phyloP scores from a whole-genome alignment of 2,888 invertebrate genomes.

The Halocaridina rubra region DNA sequence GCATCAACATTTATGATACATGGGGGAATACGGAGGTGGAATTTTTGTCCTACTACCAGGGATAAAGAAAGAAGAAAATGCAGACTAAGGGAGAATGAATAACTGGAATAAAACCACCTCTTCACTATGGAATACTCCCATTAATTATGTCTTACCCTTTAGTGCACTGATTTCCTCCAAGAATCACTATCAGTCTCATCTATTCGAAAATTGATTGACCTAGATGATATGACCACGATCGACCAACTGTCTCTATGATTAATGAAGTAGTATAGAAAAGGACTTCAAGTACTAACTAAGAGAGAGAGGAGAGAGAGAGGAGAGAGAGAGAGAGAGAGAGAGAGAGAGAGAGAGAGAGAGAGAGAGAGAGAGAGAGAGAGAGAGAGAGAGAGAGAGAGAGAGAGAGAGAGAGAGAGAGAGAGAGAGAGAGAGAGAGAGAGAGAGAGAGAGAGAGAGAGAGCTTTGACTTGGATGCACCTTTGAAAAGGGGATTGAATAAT shows the following conservation, averaged over 20 bases:
- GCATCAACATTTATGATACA: too few relatives aligned
- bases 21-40: too few relatives aligned
- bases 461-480: not conserved
- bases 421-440: not conserved
- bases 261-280: too few relatives aligned
- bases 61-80: too few relatives aligned
- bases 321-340: not conserved
- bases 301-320: not conserved
- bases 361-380: not conserved
- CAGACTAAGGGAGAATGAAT: not conserved
- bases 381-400: not conserved
- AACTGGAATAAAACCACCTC: not conserved
- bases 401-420: not conserved
- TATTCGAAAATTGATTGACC: not conserved
- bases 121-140: not conserved
- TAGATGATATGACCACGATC: too few relatives aligned
- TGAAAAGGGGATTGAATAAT: too few relatives aligned
- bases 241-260: too few relatives aligned
- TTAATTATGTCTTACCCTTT: not conserved
- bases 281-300: not conserved
- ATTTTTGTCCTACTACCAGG: too few relatives aligned
- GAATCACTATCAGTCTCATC: not conserved
- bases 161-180: not conserved
- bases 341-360: not conserved
- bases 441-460: not conserved